phyloP scores from a whole-genome alignment of 1,140 invertebrate species.

The Plectrocnemia conspersa region DNA sequence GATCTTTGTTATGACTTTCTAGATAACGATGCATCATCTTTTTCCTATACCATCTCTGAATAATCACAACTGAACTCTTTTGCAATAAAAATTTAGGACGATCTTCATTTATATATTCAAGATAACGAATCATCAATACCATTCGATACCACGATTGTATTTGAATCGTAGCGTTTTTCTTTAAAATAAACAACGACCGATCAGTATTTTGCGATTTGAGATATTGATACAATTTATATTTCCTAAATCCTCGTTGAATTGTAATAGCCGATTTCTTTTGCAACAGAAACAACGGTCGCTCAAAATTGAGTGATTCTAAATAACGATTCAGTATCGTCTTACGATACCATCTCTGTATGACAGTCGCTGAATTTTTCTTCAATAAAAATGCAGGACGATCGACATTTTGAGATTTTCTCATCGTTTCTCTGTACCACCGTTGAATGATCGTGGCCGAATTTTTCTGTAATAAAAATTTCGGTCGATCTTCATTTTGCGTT shows the following conservation, averaged over 20 bases:
- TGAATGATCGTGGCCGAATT: slow-evolving; percentile 28
- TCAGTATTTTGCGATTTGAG: no score
- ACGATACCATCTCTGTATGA: no score
- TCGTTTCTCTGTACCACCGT: slow-evolving; percentile 16
- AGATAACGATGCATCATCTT: background rate
- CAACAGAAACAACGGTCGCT: no score
- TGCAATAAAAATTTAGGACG: slow-evolving; percentile 35
- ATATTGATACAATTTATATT: no score
- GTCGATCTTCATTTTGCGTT: slow-evolving; percentile 29
- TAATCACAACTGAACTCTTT: slow-evolving; percentile 15
- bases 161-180: slow-evolving; percentile 1
- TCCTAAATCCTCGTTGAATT: no score
- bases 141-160: slow-evolving; percentile 18
- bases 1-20: no score
- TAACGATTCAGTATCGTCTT: no score
- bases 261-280: background rate
- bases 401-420: background rate
- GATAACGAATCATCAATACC: slow-evolving; percentile 31
- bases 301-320: no score
- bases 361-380: background rate
- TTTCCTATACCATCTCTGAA: slow-evolving; percentile 29
- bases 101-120: slow-evolving; percentile 28
- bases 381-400: background rate
- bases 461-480: slow-evolving; percentile 35
- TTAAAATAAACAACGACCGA: background rate